These are phyloP conservation scores for Cricetomys ansorgei DNA, from an alignment of 2,113 vertebrate species.

Conservation along the genomic window DNA sequence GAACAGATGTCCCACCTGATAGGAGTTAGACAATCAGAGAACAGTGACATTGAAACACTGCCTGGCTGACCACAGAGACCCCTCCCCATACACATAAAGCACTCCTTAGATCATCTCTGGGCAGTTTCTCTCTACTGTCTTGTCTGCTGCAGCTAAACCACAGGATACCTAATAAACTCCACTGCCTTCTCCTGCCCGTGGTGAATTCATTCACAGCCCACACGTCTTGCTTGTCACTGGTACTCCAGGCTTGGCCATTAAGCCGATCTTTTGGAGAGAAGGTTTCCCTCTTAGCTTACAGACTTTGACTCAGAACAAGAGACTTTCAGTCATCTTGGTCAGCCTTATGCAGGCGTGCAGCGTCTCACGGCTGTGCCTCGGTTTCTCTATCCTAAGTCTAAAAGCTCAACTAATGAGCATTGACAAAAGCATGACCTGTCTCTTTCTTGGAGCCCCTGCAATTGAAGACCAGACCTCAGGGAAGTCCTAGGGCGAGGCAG, in stretches of 20 bases:
- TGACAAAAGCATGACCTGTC: neutral
- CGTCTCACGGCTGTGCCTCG: neutral
- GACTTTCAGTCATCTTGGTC: neutral
- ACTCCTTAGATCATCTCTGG: neutral
- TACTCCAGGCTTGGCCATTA: neutral
- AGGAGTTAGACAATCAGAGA: neutral
- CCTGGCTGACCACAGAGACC: neutral
- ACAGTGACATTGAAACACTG: neutral
- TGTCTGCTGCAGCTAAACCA: neutral
- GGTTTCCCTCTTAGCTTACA: neutral
- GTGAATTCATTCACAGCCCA: neutral
- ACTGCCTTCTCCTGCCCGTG: neutral
- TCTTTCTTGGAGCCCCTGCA: neutral
- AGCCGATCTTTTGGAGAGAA: slow-evolving; percentile 33
- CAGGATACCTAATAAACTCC: neutral
- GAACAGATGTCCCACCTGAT: neutral
- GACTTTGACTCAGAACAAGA: neutral
- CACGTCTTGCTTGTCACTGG: neutral
- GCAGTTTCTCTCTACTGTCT: neutral
- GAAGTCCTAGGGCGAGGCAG: neutral
- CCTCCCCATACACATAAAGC: neutral
- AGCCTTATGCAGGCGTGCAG: neutral
- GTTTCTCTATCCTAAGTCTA: neutral
- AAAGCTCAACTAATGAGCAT: neutral
- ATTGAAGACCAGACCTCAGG: neutral